Conservation (phyloP, 1,140 invertebrate genomes). For the Anastrepha obliqua region DNA sequence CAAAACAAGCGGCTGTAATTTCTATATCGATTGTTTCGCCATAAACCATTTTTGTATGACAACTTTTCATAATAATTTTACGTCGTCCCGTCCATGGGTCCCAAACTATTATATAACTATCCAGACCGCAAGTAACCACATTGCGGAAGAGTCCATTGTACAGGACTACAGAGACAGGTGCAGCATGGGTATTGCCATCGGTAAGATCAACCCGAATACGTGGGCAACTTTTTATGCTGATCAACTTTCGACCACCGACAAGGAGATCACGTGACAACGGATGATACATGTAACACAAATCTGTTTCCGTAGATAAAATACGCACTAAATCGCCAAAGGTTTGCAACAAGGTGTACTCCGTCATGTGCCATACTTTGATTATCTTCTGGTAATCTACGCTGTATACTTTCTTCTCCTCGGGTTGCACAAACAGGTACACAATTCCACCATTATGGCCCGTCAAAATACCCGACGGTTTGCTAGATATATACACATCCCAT, state of each 20-base stretch:
- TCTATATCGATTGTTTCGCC: slow-evolving; percentile 80
- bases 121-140: slow-evolving; percentile 81
- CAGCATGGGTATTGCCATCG: slow-evolving; percentile 82
- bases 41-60: slow-evolving; percentile 79
- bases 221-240: slow-evolving; percentile 78
- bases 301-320: slow-evolving; percentile 76
- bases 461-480: slow-evolving; percentile 78
- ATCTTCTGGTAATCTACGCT: slow-evolving; percentile 79
- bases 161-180: slow-evolving; percentile 79
- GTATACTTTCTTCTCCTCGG: slow-evolving; percentile 83
- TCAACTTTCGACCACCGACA: slow-evolving; percentile 79
- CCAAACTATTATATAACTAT: slow-evolving; percentile 85
- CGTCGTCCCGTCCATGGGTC: slow-evolving; percentile 80
- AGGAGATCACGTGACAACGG: slow-evolving; percentile 79
- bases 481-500: slow-evolving; percentile 85
- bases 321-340: slow-evolving; percentile 79
- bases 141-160: slow-evolving; percentile 83
- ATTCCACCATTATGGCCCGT: slow-evolving; percentile 83
- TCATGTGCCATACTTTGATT: slow-evolving; percentile 83
- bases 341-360: slow-evolving; percentile 75
- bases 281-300: slow-evolving; percentile 80
- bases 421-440: slow-evolving; percentile 80
- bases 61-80: slow-evolving; percentile 79
- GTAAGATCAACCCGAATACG: slow-evolving; percentile 79
- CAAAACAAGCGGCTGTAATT: slow-evolving; percentile 86